A percentile compares a stretch with the other conserved stretches of the same genome.
These are phyloP conservation scores for Acleris cristana DNA, from an alignment of 2,888 invertebrate genomes.

Conservation along the genomic window DNA sequence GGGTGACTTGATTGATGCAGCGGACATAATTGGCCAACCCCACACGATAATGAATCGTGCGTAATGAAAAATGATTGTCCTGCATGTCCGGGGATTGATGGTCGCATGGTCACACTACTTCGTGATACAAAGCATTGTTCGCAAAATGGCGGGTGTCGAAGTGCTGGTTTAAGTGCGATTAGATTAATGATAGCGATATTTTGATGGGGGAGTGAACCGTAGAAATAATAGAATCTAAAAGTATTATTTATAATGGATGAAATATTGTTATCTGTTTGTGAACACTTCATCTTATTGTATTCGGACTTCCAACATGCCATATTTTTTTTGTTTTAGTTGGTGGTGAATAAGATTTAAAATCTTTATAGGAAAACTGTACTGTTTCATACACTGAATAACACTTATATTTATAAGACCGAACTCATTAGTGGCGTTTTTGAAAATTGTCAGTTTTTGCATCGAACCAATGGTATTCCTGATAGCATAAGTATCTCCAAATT, in stretches of 20 bases:
- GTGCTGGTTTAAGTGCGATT: conserved; percentile 33
- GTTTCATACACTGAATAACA: too few relatives aligned
- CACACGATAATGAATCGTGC: conserved; percentile 79
- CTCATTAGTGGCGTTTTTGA: too few relatives aligned
- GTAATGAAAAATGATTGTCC: conserved; percentile 79
- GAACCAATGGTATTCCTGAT: too few relatives aligned
- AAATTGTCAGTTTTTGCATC: too few relatives aligned
- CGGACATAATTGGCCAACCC: conserved; percentile 77
- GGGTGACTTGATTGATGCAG: conserved; percentile 75
- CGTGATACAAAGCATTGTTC: conserved; percentile 59
- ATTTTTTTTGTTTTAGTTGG: too few relatives aligned
- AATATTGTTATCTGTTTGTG: conserved; percentile 8
- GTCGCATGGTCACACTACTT: conserved; percentile 63
- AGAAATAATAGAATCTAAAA: conserved; percentile 3
- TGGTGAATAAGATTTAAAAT: too few relatives aligned
- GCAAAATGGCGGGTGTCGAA: conserved; percentile 39
- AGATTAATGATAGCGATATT: conserved; percentile 28
- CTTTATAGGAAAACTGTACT: too few relatives aligned
- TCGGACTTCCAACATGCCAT: too few relatives aligned
- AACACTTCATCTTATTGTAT: too few relatives aligned
- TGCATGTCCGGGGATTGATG: conserved; percentile 50
- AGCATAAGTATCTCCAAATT: too few relatives aligned
- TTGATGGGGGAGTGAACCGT: conserved; percentile 23
- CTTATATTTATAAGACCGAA: too few relatives aligned
- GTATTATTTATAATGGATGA: conserved; percentile 10